A percentile compares a stretch with the other conserved stretches of the same genome.
These are phyloP conservation scores for Pipistrellus nathusii DNA, from an alignment of 2,797 vertebrate genomes.

Conservation along the genomic window DNA sequence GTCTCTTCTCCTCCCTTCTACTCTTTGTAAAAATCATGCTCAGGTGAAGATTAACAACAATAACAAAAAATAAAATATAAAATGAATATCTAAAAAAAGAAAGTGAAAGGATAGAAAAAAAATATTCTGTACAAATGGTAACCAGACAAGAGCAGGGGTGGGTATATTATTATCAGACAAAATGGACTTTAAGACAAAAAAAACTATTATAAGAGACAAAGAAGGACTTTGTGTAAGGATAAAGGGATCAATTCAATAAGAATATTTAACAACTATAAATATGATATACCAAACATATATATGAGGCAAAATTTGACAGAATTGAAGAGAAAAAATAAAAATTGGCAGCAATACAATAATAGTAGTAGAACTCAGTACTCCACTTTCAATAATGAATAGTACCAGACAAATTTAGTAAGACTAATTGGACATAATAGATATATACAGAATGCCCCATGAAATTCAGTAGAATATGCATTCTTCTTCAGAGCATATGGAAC, in stretches of 20 bases:
- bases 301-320: background rate
- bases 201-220: background rate
- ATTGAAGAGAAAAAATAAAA: background rate
- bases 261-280: conserved; percentile 6
- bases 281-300: background rate
- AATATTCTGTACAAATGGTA: background rate
- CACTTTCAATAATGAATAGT: background rate
- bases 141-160: background rate
- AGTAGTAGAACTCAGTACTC: background rate
- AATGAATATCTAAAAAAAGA: too few species aligned
- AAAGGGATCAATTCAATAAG: background rate
- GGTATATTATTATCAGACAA: background rate
- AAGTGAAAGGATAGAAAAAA: background rate
- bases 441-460: background rate
- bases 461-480: background rate
- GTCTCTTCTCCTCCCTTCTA: too few species aligned
- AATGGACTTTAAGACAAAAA: background rate
- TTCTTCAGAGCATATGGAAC: background rate
- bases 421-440: background rate
- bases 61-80: too few species aligned
- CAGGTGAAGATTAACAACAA: too few species aligned
- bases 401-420: background rate
- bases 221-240: background rate
- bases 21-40: too few species aligned
- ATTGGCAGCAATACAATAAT: background rate